Percentiles rank a stretch among this genome's conserved stretches.
phyloP scores from a whole-genome alignment of 2,113 vertebrate genomes.

The Mustela nigripes region DNA sequence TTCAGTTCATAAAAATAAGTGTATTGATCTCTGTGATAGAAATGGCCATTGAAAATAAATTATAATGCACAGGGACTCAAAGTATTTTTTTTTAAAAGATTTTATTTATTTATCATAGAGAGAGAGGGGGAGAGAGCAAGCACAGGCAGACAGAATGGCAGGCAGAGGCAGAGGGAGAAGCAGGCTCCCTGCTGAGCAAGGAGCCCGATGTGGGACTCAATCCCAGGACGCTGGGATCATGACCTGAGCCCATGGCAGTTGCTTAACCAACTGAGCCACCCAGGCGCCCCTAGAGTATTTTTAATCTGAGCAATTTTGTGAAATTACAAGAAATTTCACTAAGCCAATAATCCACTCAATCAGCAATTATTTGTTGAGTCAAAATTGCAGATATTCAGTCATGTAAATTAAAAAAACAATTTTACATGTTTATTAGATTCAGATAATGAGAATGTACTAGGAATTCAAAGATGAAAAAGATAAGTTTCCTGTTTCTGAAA shows the following conservation, averaged over 20 bases:
- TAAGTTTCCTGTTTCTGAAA: not conserved
- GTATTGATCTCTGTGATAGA: not conserved
- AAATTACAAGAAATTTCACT: not conserved
- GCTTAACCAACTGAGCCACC: too few relatives aligned
- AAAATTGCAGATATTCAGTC: not conserved
- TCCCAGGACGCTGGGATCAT: too few relatives aligned
- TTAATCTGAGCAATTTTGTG: not conserved
- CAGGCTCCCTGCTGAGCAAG: too few relatives aligned
- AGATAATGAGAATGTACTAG: not conserved
- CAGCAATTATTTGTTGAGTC: not conserved
- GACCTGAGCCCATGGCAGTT: too few relatives aligned
- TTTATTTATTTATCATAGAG: too few relatives aligned
- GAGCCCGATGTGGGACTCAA: too few relatives aligned
- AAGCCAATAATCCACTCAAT: not conserved
- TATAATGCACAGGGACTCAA: not conserved
- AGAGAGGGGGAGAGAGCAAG: too few relatives aligned
- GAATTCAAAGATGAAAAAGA: not conserved
- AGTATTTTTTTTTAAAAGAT: not conserved
- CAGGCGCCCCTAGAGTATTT: not conserved
- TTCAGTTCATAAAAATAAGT: constrained; percentile 21
- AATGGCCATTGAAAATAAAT: not conserved
- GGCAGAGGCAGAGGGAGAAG: too few relatives aligned
- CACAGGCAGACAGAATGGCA: too few relatives aligned
- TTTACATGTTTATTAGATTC: not conserved
- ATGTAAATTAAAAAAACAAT: not conserved